phyloP scores from a whole-genome alignment of 2,888 invertebrate species.

The Aphodius granarius region DNA sequence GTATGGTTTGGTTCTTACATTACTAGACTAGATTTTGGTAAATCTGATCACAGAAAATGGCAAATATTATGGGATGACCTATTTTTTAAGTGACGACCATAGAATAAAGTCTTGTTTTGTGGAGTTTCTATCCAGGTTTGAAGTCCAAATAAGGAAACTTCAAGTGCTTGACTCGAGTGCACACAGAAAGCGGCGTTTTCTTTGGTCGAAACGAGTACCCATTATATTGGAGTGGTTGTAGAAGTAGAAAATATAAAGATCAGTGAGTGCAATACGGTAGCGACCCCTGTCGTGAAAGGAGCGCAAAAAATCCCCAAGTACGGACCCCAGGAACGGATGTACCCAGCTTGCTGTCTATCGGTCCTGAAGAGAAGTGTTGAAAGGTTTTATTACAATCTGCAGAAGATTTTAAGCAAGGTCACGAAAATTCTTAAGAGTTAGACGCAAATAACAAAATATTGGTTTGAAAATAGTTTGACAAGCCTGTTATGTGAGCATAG shows the following conservation, averaged over 20 bases:
- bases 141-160: not conserved
- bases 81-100: no score
- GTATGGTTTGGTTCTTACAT: no score
- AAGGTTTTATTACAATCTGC: not conserved
- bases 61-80: no score
- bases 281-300: not conserved
- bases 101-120: no score
- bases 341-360: not conserved
- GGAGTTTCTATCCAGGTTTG: no score
- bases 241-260: not conserved
- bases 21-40: no score
- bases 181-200: not conserved
- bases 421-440: no score
- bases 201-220: not conserved
- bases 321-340: not conserved
- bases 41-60: no score
- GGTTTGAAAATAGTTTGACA: no score
- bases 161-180: not conserved
- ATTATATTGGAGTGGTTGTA: not conserved
- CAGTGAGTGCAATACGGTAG: not conserved
- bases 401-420: no score
- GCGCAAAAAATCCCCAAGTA: not conserved
- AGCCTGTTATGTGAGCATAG: no score
- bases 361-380: not conserved
- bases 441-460: no score